Percentiles rank a stretch among this genome's conserved stretches.
Evolutionary conservation across 2,888 invertebrate genomes (phyloP).

Genomic region (Phoronis australis): DNA sequence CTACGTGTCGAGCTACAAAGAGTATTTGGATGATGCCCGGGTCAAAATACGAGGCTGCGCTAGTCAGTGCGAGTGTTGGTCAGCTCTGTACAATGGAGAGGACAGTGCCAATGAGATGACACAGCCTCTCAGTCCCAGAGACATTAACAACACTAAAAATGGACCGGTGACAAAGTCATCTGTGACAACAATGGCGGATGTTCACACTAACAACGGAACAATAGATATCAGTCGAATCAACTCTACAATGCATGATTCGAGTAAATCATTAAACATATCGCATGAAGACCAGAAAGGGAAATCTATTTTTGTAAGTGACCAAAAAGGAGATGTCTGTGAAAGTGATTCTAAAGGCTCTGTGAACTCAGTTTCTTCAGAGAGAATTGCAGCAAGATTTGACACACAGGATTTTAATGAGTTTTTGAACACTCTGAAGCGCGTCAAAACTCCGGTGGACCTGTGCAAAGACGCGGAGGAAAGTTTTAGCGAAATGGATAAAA

Average conservation of each 20-base stretch:
- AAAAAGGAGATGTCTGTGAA: background rate
- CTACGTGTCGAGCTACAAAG: conserved; percentile 47
- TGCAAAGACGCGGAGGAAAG: conserved; percentile 13
- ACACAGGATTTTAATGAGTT: conserved; percentile 29
- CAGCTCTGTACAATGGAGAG: conserved; percentile 69
- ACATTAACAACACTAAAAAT: conserved; percentile 6
- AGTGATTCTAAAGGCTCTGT: no score
- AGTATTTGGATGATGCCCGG: conserved; percentile 78
- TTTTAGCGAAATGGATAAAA: conserved; percentile 12
- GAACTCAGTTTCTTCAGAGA: background rate
- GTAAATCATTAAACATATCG: no score
- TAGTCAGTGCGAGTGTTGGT: conserved; percentile 73
- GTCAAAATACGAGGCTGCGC: conserved; percentile 71
- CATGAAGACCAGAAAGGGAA: no score
- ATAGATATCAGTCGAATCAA: background rate
- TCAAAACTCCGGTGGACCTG: conserved; percentile 25
- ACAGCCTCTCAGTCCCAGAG: conserved; percentile 2
- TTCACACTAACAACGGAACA: no score
- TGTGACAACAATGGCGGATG: no score
- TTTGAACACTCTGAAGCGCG: conserved; percentile 29
- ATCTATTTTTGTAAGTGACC: background rate
- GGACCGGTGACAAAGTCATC: background rate
- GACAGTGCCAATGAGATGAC: conserved; percentile 46
- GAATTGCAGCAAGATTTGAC: conserved; percentile 3
- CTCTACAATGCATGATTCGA: no score